Evolutionary conservation across 2,797 vertebrate species (phyloP), one percentile per base, ranked within the genome.

Genomic region (Oceanodroma leucorhoa): DNA sequence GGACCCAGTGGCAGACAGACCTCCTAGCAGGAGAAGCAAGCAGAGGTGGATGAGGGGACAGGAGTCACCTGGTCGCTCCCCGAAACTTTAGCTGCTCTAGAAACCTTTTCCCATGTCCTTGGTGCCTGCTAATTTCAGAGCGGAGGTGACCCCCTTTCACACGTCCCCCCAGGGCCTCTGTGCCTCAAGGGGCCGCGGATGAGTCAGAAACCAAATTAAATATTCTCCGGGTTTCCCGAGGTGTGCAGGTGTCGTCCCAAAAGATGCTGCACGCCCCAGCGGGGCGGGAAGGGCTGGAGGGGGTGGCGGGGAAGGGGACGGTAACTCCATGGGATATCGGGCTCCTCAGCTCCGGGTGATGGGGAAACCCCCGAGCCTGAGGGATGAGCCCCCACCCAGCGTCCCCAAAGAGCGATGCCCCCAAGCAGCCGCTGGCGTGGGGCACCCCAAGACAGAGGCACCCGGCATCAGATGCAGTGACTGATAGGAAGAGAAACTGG

Each of bases 71-170:
- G 41, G 9, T 86, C 17, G n/a, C 46, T 76, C 55, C 57, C 67
- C 2, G 3, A 50, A 70, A 61, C 78, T 82, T 84, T 22, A 48
- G 14, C 67, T 92, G 90, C 67, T 93, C 96, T 66, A 95, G 83
- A 97, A 95, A 95, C 80, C 61, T 80, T 85, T 82, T 80, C 84
- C 36, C 13, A 10, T 54, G 95, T 90, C 92, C 95, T 97, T 95
- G 75, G 22, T 75, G 53, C 71, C 75, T 95, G 53, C 95, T 97
- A 95, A 96, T 96, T 96, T 96, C 36, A 53, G 88, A 90, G 67
- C 4, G 2, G 78, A 96, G 95, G 92, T 96, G 96, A 96, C 93
- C 94, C 76, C 57, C 46, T 96, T 97, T 90, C 16, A 2, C 11
- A 21, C 3, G 0, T 46, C 9, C 50, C 51, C 26, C 57, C 60